phyloP scores from a whole-genome alignment of 30 jellyfish, hydroid and myxozoan species.

The Hydra vulgaris region DNA sequence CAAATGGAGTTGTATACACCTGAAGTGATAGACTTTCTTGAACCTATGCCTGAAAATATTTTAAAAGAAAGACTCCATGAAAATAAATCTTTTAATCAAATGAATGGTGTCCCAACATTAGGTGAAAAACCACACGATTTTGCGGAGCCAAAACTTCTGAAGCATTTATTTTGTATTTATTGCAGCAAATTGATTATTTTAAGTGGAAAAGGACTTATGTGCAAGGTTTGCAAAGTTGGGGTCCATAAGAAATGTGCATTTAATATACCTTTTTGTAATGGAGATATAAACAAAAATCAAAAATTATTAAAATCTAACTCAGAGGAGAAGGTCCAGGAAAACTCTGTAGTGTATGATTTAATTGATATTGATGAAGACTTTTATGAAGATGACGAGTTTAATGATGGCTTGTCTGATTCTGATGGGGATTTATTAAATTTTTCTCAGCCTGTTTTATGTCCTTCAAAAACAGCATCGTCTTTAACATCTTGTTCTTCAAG shows the following conservation, averaged over 20 bases:
- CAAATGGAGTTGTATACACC: constrained; percentile 74
- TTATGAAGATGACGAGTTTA: constrained; percentile 27
- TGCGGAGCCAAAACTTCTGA: constrained; percentile 51
- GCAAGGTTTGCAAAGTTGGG: constrained; percentile 60
- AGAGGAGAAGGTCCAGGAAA: constrained; percentile 2
- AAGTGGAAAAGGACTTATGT: constrained; percentile 51
- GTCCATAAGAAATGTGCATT: constrained; percentile 88
- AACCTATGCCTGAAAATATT: constrained; percentile 83
- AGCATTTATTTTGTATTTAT: constrained; percentile 72
- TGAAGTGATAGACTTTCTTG: constrained; percentile 45
- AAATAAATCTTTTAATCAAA: constrained; percentile 18
- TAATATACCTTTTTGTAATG: constrained; percentile 71
- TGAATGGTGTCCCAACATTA: neutral
- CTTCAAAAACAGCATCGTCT: neutral
- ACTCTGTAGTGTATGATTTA: constrained; percentile 24
- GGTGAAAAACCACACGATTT: constrained; percentile 68
- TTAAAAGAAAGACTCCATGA: constrained; percentile 70
- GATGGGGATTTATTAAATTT: constrained; percentile 12
- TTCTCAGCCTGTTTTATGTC: constrained; percentile 1
- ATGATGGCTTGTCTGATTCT: constrained; percentile 29
- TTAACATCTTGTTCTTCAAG: neutral
- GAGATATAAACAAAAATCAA: constrained; percentile 1
- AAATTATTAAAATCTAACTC: neutral
- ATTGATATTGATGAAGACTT: constrained; percentile 26
- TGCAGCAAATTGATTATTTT: constrained; percentile 33